Evolutionary conservation across 2,113 vertebrate genomes (phyloP).

Genomic region (Ophiodon elongatus): DNA sequence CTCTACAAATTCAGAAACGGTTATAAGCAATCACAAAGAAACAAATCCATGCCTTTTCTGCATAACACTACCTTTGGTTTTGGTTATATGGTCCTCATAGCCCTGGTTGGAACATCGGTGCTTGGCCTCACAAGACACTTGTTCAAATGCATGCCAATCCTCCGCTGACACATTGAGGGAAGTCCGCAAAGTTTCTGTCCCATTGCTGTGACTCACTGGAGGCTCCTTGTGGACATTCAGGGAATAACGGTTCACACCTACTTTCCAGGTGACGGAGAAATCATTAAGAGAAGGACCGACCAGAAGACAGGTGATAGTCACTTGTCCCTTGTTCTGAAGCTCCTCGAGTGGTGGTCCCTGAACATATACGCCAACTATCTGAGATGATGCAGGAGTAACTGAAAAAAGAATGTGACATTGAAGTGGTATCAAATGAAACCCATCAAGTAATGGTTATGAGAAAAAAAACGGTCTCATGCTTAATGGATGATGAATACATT

Average conservation of each 20-base stretch:
- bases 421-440: neutral
- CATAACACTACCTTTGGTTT: conserved; percentile 61
- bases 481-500: neutral
- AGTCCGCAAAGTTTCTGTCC: conserved; percentile 71
- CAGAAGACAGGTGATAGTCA: conserved; percentile 77
- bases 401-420: neutral
- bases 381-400: conserved; percentile 68
- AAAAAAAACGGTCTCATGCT: neutral
- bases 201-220: conserved; percentile 59
- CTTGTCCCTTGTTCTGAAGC: neutral
- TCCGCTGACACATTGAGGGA: conserved; percentile 42
- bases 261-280: conserved; percentile 76
- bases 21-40: neutral
- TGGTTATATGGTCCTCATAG: conserved; percentile 49
- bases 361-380: conserved; percentile 62
- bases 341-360: conserved; percentile 46
- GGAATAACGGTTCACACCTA: neutral
- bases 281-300: conserved; percentile 48
- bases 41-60: neutral
- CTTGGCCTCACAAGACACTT: conserved; percentile 75
- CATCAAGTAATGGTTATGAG: neutral
- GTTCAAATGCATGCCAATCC: conserved; percentile 59
- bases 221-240: rapidly evolving
- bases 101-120: conserved; percentile 56
- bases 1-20: neutral